Base-by-base conservation (phyloP, 2,797 vertebrate species). In the Sylvilagus floridanus region DNA sequence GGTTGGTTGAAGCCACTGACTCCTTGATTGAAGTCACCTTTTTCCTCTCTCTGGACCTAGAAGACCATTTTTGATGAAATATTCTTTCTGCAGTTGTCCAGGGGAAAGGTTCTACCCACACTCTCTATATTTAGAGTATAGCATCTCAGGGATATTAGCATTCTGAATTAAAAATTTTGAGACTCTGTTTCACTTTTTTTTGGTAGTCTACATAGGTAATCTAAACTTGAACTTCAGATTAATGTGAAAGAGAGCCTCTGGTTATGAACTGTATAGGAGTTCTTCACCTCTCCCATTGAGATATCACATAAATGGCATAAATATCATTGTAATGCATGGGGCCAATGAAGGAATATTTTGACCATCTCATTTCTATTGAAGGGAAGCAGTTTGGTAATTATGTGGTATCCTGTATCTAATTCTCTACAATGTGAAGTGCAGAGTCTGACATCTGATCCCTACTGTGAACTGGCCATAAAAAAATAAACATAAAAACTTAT, bases 281-380 rank as follows among this genome's bases (percentile, higher is more conserved):
- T 14, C 37, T 86, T 62, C 9, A 47, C 2, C 37, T 32, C 1
- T 2, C 5, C 21, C 7, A 75, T 68, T 78, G 14, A 72, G 42
- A 82, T 78, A 9, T 73, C 1, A 28, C 10, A 47, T 60, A 82
- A 83, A n/a, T 32, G 19, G 14, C 4, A 17, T 76, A 17, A 85
- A 42, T 71, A 42, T 30, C 2, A 57, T 91, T 84, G 79, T 50
- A n/a, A 57, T 16, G 54, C 30, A 37, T 57, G 77, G 47, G 17
- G 14, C 10, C 0, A 16, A 91, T 73, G 10, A 19, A 73, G 0
- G 30, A 75, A 72, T n/a, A 35, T 77, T 63, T 78, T 63, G 24
- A 62, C 92, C 3, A 1, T 87, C 19, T 82, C 12, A 22, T 90
- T 95, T 93, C 60, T 90, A n/a, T 52, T 68, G 50, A 30, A 65